Evolutionary conservation across 2,113 vertebrate species (phyloP), one percentile per base, ranked within the genome.

Genomic region (Odobenus rosmarus): DNA sequence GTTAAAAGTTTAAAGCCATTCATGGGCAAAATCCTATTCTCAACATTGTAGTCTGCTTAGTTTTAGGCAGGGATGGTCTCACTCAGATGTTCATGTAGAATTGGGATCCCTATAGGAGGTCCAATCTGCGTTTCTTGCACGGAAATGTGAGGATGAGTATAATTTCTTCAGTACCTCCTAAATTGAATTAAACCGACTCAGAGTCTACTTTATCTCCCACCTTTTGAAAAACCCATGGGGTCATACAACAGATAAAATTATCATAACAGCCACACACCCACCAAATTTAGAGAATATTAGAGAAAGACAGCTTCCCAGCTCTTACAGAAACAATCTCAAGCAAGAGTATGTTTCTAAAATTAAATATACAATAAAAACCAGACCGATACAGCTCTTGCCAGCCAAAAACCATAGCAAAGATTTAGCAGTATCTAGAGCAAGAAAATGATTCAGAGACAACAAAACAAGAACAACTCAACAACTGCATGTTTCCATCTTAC

Each of bases 261-360:
- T 94, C 26, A 59, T 24, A 53, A 76, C 11, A 87, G 55, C 31
- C 49, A 64, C 4, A 26, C 8, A 90, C 11, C 64, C 39, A 79
- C 12, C 67, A 36, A 62, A 86, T 85, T 80, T 69, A 95, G 62
- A 86, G 77, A 74, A 55, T 84, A 91, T 92, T 92, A 72, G 4
- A 59, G 36, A 96, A 86, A 94, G 42, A 77, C 36, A 87, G 57
- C 15, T 9, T 13, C 36, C 12, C n/a, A 84, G 19, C 7, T 88
- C 39, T 83, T 84, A 46, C 28, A 61, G 71, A 93, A 86, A 51
- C 77, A 64, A 77, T 96, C 72, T 92, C 23, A 86, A 71, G 53
- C 24, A 95, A 97, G 36, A 89, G 69, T 83, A 59, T 87, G 19
- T 26, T 96, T 91, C 86, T 53, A 67, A 94, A 82, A 90, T 62